phyloP scores from a whole-genome alignment of 2,113 vertebrate genomes.

The Australoheros scitulus region DNA sequence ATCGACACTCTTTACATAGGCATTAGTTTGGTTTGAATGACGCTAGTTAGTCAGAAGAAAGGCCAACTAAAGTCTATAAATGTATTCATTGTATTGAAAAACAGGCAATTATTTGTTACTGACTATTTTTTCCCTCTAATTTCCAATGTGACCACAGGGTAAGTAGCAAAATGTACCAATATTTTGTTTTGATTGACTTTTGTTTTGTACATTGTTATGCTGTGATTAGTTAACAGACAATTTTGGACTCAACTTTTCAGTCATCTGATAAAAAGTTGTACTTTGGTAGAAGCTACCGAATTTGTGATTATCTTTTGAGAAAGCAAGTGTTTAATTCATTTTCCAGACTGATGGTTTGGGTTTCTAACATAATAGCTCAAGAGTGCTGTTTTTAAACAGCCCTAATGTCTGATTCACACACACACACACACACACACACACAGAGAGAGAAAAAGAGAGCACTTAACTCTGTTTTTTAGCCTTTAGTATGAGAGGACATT shows the following conservation, averaged over 20 bases:
- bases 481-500: slow-evolving; percentile 42
- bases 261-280: not conserved
- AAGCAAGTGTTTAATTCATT: slow-evolving; percentile 1
- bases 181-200: not conserved
- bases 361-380: slow-evolving; percentile 16
- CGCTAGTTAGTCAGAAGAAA: not conserved
- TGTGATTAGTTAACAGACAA: not conserved
- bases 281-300: not conserved
- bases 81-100: not conserved
- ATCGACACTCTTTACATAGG: not conserved
- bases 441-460: not conserved
- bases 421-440: not conserved
- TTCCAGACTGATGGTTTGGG: not conserved
- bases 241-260: not conserved
- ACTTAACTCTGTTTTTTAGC: not conserved
- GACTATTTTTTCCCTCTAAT: not conserved
- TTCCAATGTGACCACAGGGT: not conserved
- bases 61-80: not conserved
- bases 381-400: slow-evolving; percentile 3
- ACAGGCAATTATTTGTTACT: not conserved
- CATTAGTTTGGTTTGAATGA: not conserved
- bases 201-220: slow-evolving; percentile 9
- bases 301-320: slow-evolving; percentile 1
- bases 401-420: slow-evolving; percentile 2
- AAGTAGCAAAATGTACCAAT: not conserved